phyloP scores from a whole-genome alignment of 2,797 vertebrate genomes.

The Poecilia gillii region DNA sequence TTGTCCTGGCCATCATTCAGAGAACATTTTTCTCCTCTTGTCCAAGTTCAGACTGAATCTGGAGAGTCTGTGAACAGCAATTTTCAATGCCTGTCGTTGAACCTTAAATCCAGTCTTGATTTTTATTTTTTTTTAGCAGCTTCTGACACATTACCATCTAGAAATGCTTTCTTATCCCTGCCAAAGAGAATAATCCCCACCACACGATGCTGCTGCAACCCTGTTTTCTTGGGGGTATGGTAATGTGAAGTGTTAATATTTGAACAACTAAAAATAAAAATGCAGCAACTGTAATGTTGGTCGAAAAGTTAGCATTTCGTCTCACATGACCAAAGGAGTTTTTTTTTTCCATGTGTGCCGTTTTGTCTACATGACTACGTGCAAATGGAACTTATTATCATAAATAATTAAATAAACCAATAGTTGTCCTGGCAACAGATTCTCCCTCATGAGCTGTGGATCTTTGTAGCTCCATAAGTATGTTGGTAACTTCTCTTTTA shows the following conservation, averaged over 20 bases:
- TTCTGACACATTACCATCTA: background rate
- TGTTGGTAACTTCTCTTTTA: background rate
- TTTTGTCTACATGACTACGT: background rate
- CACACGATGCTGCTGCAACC: background rate
- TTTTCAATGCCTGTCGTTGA: background rate
- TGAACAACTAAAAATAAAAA: too few relatives aligned
- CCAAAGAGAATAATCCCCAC: background rate
- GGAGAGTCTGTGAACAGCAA: background rate
- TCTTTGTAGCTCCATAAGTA: background rate
- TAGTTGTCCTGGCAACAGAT: background rate
- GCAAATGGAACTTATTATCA: background rate
- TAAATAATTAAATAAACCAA: background rate
- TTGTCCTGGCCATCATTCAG: background rate
- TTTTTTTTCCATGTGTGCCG: background rate
- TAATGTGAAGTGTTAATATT: background rate
- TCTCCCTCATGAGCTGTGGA: background rate
- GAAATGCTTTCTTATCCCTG: background rate
- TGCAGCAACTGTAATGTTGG: background rate
- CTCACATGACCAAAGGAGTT: background rate
- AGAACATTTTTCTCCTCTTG: background rate
- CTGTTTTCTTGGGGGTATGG: background rate
- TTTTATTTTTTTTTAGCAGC: background rate
- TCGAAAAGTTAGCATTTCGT: background rate
- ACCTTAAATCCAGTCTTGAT: background rate
- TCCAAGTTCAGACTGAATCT: background rate